phyloP scores from a whole-genome alignment of 2,888 invertebrate species.

The Campoplex nolae region DNA sequence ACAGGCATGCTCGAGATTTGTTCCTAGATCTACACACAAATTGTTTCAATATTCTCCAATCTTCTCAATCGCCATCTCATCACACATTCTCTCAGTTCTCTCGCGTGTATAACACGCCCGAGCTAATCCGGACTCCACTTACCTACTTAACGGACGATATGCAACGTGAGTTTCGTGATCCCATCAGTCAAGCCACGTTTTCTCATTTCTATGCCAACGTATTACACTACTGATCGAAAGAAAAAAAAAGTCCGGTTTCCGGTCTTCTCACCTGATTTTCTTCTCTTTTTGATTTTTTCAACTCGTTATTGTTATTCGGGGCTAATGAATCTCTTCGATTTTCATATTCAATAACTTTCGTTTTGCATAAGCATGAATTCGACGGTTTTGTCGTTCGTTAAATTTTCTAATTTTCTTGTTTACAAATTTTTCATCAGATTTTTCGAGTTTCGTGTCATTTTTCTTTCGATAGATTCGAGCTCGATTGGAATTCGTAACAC shows the following conservation, averaged over 20 bases:
- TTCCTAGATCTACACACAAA: not conserved
- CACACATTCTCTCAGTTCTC: conserved; percentile 64
- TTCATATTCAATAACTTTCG: not conserved
- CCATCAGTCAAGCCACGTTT: conserved; percentile 51
- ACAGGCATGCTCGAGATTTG: conserved; percentile 5
- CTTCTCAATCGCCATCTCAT: conserved; percentile 55
- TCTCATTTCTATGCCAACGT: conserved; percentile 53
- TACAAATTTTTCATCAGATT: not conserved
- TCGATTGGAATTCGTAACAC: not conserved
- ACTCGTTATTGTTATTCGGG: not conserved
- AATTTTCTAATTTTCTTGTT: not conserved
- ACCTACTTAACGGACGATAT: conserved; percentile 76
- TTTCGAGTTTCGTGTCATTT: not conserved
- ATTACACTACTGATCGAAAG: conserved; percentile 16
- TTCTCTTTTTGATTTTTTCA: not conserved
- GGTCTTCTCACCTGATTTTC: conserved; percentile 34
- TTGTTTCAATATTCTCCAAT: conserved; percentile 54
- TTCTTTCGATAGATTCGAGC: not conserved
- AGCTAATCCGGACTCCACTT: conserved; percentile 77
- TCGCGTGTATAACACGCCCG: conserved; percentile 72
- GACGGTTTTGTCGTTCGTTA: no score
- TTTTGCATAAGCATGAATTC: no score
- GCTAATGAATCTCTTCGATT: not conserved
- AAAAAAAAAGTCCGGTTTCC: conserved; percentile 32
- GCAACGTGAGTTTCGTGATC: conserved; percentile 71